Evolutionary conservation across 2,888 invertebrate genomes (phyloP).

Genomic region (Sinopyrophorus schimmeli): DNA sequence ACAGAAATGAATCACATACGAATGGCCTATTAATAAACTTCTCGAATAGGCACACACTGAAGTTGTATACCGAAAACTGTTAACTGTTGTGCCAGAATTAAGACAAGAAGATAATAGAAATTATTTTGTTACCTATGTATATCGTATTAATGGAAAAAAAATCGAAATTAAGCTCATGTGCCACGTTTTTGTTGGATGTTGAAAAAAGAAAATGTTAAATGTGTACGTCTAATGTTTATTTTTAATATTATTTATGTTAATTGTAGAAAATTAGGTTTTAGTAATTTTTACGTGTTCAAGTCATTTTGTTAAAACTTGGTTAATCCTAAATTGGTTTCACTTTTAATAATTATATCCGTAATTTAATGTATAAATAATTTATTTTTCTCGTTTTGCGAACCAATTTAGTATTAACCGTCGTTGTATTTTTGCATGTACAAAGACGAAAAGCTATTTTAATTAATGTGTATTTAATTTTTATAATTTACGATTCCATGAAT

Average conservation of each 20-base stretch:
- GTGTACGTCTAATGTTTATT: constrained; percentile 39
- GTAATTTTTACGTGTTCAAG: constrained; percentile 30
- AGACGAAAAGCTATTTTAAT: constrained; percentile 51
- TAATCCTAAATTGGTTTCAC: constrained; percentile 24
- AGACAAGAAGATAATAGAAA: constrained; percentile 25
- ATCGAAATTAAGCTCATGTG: constrained; percentile 32
- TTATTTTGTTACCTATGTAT: constrained; percentile 41
- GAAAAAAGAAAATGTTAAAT: constrained; percentile 34
- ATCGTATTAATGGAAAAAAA: constrained; percentile 19
- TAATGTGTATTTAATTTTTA: constrained; percentile 47
- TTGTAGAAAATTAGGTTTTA: constrained; percentile 42
- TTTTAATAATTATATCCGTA: constrained; percentile 14
- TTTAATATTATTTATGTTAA: constrained; percentile 41
- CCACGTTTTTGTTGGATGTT: constrained; percentile 40
- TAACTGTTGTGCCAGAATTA: constrained; percentile 29
- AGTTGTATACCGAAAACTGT: constrained; percentile 23
- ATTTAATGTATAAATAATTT: constrained; percentile 39
- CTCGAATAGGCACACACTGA: constrained; percentile 13
- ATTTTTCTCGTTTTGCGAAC: constrained; percentile 45
- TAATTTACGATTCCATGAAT: constrained; percentile 46
- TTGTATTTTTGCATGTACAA: constrained; percentile 49
- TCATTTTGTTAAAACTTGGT: constrained; percentile 27
- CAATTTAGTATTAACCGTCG: constrained; percentile 43
- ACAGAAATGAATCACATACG: constrained; percentile 9
- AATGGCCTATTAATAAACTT: constrained; percentile 7